phyloP scores from a whole-genome alignment of 2,113 vertebrate genomes.

The Cyanistes caeruleus region DNA sequence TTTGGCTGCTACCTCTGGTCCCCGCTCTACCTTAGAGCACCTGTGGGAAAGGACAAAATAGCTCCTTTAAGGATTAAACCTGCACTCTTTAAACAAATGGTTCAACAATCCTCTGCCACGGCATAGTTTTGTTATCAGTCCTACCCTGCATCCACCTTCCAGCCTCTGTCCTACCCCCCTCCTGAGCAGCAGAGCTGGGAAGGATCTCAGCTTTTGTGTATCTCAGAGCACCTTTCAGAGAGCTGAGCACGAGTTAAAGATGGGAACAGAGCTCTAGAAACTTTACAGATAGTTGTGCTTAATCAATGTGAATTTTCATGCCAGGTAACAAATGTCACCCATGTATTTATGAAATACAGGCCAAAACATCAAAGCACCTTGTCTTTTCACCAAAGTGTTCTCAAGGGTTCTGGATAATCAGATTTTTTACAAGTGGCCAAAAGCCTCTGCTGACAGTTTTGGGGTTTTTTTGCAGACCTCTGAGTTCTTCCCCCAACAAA shows the following conservation, averaged over 20 bases:
- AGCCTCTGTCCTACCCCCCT: background rate
- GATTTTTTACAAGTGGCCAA: background rate
- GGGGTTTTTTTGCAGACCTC: background rate
- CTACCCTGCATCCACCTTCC: background rate
- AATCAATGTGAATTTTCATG: background rate
- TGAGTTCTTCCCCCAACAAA: background rate
- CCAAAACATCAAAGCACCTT: background rate
- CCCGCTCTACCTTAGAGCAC: background rate
- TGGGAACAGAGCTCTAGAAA: background rate
- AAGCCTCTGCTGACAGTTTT: background rate
- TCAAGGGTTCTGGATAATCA: background rate
- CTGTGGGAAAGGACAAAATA: background rate
- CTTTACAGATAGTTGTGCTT: background rate
- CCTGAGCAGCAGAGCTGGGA: background rate
- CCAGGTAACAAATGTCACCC: rapidly evolving
- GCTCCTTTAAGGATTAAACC: background rate
- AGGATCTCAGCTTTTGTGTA: background rate
- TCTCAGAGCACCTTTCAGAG: background rate
- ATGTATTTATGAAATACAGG: background rate
- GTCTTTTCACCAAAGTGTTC: background rate
- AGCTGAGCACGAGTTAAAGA: rapidly evolving
- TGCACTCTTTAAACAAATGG: background rate
- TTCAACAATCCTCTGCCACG: rapidly evolving
- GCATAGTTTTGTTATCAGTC: background rate
- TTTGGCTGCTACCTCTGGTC: background rate